These are phyloP conservation scores for Lepilemur septentrionalis DNA, from an alignment of 2,797 vertebrate genomes.

Conservation along the genomic window DNA sequence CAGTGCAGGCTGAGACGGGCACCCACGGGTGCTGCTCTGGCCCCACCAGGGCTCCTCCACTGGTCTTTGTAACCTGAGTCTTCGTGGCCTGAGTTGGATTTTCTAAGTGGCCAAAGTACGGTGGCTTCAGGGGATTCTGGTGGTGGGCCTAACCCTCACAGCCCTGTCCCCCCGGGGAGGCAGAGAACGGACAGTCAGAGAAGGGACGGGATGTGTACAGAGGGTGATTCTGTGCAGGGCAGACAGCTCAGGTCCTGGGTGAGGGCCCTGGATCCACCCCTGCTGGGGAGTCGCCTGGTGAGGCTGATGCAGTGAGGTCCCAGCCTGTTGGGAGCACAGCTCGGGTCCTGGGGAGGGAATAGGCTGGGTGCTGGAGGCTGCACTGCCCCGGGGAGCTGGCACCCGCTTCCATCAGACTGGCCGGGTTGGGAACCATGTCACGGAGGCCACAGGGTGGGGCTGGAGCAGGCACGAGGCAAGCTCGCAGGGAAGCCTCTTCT, in stretches of 20 bases:
- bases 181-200: not conserved
- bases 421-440: not conserved
- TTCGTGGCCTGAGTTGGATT: too few relatives aligned
- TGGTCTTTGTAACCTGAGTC: too few relatives aligned
- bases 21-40: not conserved
- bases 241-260: not conserved
- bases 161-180: not conserved
- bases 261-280: not conserved
- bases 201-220: not conserved
- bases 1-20: rapidly evolving
- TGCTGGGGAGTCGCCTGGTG: rapidly evolving
- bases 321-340: not conserved
- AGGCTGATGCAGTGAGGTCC: not conserved
- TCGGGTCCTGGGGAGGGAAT: not conserved
- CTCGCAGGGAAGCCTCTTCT: not conserved
- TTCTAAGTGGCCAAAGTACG: not conserved
- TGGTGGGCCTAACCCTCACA: not conserved
- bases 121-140: not conserved
- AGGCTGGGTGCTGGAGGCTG: too few relatives aligned
- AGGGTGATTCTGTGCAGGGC: not conserved
- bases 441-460: not conserved
- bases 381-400: not conserved
- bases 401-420: not conserved
- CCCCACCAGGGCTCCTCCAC: rapidly evolving
- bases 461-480: not conserved